Conservation (phyloP, 2,888 invertebrate genomes). For the Drosophila nr. perissopoda region DNA sequence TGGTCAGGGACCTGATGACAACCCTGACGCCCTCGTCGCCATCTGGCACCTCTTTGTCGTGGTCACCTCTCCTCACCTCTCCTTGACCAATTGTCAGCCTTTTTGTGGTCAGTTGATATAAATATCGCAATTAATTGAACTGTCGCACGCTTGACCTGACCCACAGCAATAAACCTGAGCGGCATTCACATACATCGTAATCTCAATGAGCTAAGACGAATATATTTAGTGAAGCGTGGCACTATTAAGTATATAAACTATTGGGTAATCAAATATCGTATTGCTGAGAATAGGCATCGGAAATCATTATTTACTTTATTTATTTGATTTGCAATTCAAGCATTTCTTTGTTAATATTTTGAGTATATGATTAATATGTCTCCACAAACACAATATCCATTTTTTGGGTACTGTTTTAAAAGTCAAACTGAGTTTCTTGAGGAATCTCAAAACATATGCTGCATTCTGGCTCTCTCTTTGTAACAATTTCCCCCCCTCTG, state of each 20-base stretch:
- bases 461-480: constrained; percentile 1
- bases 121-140: constrained; percentile 76
- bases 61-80: constrained; percentile 33
- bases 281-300: not conserved
- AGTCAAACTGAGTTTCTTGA: not conserved
- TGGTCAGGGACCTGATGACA: constrained; percentile 44
- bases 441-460: constrained; percentile 6
- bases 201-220: constrained; percentile 42
- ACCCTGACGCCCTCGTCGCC: constrained; percentile 30
- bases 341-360: not conserved
- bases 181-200: constrained; percentile 43
- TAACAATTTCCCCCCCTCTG: not conserved
- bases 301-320: not conserved
- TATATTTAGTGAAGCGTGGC: constrained; percentile 12
- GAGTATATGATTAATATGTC: not conserved
- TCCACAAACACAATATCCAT: not conserved
- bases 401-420: not conserved
- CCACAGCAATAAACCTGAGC: constrained; percentile 20
- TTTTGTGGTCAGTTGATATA: constrained; percentile 71
- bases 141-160: constrained; percentile 51
- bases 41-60: constrained; percentile 14
- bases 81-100: constrained; percentile 53
- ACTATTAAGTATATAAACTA: not conserved
- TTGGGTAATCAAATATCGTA: not conserved
- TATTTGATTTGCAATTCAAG: not conserved